phyloP scores from a whole-genome alignment of 2,797 vertebrate species.

The Sphenopsis melanotis region DNA sequence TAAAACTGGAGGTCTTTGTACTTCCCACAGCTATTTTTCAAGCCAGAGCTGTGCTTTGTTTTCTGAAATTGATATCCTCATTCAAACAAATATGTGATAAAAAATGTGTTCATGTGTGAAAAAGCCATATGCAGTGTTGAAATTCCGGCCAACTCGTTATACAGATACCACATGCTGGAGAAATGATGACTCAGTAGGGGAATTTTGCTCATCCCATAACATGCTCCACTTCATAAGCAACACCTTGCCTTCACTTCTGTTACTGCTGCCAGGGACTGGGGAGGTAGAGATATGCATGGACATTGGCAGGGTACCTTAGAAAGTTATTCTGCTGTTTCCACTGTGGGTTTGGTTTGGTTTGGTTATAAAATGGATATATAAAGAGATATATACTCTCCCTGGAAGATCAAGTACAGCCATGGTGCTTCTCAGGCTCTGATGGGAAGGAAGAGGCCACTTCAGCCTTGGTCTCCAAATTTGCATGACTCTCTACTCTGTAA shows the following conservation, averaged over 20 bases:
- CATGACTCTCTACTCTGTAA: not conserved
- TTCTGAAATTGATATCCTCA: slow-evolving; percentile 11
- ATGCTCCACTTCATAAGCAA: not conserved
- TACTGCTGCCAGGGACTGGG: not conserved
- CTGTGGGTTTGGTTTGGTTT: not conserved
- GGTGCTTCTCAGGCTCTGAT: not conserved
- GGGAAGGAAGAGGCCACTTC: not conserved
- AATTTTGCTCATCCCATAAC: not conserved
- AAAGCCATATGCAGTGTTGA: slow-evolving; percentile 45
- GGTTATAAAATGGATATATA: not conserved
- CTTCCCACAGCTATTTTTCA: not conserved
- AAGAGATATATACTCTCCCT: not conserved
- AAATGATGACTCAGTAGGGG: slow-evolving; percentile 33
- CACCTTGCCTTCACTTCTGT: not conserved
- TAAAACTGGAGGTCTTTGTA: not conserved
- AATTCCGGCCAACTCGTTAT: slow-evolving; percentile 40
- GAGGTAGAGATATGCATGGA: not conserved
- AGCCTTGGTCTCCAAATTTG: not conserved
- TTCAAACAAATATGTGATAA: slow-evolving; percentile 38
- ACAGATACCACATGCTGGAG: not conserved
- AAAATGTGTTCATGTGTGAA: slow-evolving; percentile 54
- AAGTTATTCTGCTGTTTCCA: not conserved
- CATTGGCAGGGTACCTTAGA: not conserved
- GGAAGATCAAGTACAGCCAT: not conserved
- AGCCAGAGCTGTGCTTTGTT: slow-evolving; percentile 19